These are phyloP conservation scores for Gephyroberyx darwinii DNA, from an alignment of 2,797 vertebrate genomes.

Conservation along the genomic window DNA sequence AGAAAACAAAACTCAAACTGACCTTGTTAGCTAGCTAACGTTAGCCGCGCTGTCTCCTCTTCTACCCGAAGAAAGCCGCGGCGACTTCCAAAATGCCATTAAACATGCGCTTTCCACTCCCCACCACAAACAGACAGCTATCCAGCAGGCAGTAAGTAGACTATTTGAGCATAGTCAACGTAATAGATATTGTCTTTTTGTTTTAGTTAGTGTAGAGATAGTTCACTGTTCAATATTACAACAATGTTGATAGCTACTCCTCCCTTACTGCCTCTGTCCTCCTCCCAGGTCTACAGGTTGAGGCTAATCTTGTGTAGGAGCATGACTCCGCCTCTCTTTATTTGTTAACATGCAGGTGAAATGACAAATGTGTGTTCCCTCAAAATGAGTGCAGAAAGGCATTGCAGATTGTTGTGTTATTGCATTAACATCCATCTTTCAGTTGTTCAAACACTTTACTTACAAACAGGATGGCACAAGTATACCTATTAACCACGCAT, in stretches of 20 bases:
- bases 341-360: conserved; percentile 58
- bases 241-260: conserved; percentile 60
- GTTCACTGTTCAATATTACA: conserved; percentile 45
- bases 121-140: neutral
- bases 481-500: neutral
- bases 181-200: neutral
- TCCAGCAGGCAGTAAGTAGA: neutral
- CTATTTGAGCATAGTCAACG: conserved; percentile 4
- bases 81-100: conserved; percentile 70
- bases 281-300: conserved; percentile 75
- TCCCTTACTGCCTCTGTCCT: conserved; percentile 64
- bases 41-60: conserved; percentile 73
- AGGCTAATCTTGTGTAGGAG: conserved; percentile 59
- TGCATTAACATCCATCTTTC: conserved; percentile 1
- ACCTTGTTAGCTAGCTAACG: conserved; percentile 82
- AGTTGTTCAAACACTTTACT: neutral
- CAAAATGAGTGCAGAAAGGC: neutral
- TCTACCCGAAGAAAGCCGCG: conserved; percentile 57
- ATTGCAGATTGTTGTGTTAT: too few species aligned
- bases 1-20: conserved; percentile 68
- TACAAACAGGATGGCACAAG: conserved; percentile 10
- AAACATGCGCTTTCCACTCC: conserved; percentile 52
- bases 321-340: conserved; percentile 66
- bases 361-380: conserved; percentile 7
- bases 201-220: conserved; percentile 38